Percentiles rank a stretch among this genome's conserved stretches.
These are phyloP conservation scores for Cheirogaleus major DNA, from an alignment of 2,797 vertebrate genomes.

Conservation along the genomic window DNA sequence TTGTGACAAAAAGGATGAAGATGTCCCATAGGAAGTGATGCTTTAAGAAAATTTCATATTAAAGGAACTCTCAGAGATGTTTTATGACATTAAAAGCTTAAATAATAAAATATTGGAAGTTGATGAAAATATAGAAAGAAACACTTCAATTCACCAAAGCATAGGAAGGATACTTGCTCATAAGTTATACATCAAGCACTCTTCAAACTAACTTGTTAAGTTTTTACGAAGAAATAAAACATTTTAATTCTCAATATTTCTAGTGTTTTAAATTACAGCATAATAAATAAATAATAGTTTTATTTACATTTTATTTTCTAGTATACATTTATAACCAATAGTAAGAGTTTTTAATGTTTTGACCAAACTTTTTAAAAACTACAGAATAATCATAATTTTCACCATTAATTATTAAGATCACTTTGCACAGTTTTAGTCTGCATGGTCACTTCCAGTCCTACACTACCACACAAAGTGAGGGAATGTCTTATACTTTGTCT, in stretches of 20 bases:
- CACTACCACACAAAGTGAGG: background rate
- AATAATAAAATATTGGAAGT: background rate
- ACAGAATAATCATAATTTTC: background rate
- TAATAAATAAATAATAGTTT: conserved; percentile 9
- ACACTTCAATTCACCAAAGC: background rate
- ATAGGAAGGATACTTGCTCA: background rate
- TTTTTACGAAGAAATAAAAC: background rate
- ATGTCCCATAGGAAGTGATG: background rate
- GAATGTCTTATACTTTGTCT: background rate
- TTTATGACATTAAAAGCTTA: background rate
- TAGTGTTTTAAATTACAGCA: conserved; percentile 33
- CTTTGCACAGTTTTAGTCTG: background rate
- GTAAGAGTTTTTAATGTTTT: conserved; percentile 23
- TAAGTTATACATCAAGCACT: background rate
- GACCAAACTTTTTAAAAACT: background rate
- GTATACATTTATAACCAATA: background rate
- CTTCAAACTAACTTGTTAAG: background rate
- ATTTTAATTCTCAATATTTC: background rate
- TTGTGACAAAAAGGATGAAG: background rate
- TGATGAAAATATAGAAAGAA: background rate
- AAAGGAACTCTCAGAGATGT: background rate
- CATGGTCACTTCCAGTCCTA: background rate
- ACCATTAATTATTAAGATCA: background rate
- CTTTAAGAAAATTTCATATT: background rate
- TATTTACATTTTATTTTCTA: conserved; percentile 42